phyloP scores from a whole-genome alignment of 2,113 vertebrate species.

The Alexandromys fortis region DNA sequence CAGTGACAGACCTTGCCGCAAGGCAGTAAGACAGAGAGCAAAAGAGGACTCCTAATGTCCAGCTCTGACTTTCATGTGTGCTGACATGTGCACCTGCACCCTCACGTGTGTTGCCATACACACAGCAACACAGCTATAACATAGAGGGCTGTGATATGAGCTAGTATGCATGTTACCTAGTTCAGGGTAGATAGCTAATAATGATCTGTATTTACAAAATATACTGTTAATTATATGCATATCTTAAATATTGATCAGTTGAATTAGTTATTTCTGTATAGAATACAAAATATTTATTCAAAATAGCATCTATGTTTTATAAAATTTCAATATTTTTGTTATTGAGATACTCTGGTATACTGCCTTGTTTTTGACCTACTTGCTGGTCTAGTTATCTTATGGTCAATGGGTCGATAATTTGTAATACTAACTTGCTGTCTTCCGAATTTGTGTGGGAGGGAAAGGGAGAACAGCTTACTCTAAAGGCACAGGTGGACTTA shows the following conservation, averaged over 20 bases:
- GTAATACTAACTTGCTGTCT: neutral
- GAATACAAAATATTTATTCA: neutral
- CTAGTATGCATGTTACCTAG: neutral
- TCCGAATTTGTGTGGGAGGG: neutral
- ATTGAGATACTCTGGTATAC: neutral
- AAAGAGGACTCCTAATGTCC: neutral
- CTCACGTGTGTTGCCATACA: neutral
- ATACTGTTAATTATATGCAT: neutral
- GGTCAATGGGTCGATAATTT: neutral
- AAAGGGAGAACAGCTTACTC: neutral
- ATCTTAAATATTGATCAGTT: neutral
- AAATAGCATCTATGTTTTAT: neutral
- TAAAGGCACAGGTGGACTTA: neutral
- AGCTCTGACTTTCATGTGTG: neutral
- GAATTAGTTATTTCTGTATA: neutral
- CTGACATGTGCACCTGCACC: too few species aligned
- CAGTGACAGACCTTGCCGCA: too few species aligned
- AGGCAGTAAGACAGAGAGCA: neutral
- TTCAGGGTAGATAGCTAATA: neutral
- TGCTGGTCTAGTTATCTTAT: neutral
- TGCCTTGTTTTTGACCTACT: neutral
- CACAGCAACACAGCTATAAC: neutral
- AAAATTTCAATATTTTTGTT: neutral
- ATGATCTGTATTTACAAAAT: slow-evolving; percentile 5
- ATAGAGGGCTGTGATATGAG: neutral